These are phyloP conservation scores for zebrafish (Danio rerio) DNA, from an alignment of 2,113 vertebrate genomes.

Conservation along the genomic window GRCz12tu NC_133199.1:36524001-36524500, in stretches of 20 bases:
- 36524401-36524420: too few species aligned
- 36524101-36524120: neutral
- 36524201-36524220: too few species aligned
- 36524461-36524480: too few species aligned
- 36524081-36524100: neutral
- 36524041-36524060: slow-evolving; percentile 5
- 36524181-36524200: neutral
- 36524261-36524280: neutral
- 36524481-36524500: too few species aligned
- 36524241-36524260: neutral
- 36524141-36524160: neutral
- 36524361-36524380: too few species aligned
- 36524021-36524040: slow-evolving; percentile 16
- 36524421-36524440: too few species aligned
- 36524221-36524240: too few species aligned
- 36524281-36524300: neutral
- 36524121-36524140: neutral
- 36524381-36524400: too few species aligned
- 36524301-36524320: neutral
- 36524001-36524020: neutral
- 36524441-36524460: too few species aligned
- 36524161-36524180: neutral
- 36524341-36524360: neutral
- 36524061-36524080: neutral
- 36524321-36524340: neutral